Conservation (phyloP, 2,888 invertebrate genomes). For the Hanleya hanleyi region DNA sequence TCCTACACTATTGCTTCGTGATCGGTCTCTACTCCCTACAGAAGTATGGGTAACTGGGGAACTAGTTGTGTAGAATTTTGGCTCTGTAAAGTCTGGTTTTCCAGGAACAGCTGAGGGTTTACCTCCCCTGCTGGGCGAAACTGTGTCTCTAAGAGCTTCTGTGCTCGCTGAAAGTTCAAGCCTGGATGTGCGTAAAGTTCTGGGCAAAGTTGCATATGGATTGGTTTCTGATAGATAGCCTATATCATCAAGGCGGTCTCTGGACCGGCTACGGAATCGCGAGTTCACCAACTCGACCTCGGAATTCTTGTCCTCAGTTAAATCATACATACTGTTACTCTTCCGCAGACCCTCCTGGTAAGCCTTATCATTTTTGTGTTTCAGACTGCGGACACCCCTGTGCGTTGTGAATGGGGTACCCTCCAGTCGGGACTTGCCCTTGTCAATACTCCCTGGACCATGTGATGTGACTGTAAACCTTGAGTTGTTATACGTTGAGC, state of each 20-base stretch:
- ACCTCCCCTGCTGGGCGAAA: neutral
- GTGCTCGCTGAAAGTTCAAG: neutral
- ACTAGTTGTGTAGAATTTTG: neutral
- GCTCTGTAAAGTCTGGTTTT: neutral
- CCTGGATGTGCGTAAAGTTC: slow-evolving; percentile 12
- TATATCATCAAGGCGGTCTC: slow-evolving; percentile 55
- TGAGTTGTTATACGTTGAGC: neutral
- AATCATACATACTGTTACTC: slow-evolving; percentile 68
- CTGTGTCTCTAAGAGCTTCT: neutral
- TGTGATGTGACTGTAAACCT: neutral
- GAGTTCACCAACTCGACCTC: slow-evolving; percentile 39
- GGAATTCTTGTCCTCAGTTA: slow-evolving; percentile 48
- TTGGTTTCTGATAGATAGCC: slow-evolving; percentile 37
- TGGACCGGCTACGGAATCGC: slow-evolving; percentile 61
- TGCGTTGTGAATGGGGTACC: slow-evolving; percentile 57
- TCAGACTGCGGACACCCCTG: slow-evolving; percentile 68
- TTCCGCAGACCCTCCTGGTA: slow-evolving; percentile 67
- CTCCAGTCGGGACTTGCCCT: slow-evolving; percentile 4
- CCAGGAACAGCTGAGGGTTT: neutral
- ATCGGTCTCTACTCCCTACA: neutral
- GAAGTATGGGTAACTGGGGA: neutral
- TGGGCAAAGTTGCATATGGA: slow-evolving; percentile 50
- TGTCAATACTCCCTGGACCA: slow-evolving; percentile 15
- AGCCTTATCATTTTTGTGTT: slow-evolving; percentile 66
- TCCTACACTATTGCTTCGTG: neutral